Percentiles rank a stretch among this genome's conserved stretches.
Evolutionary conservation across 1,140 invertebrate genomes (phyloP).

Genomic region (Ceratitis capitata): DNA sequence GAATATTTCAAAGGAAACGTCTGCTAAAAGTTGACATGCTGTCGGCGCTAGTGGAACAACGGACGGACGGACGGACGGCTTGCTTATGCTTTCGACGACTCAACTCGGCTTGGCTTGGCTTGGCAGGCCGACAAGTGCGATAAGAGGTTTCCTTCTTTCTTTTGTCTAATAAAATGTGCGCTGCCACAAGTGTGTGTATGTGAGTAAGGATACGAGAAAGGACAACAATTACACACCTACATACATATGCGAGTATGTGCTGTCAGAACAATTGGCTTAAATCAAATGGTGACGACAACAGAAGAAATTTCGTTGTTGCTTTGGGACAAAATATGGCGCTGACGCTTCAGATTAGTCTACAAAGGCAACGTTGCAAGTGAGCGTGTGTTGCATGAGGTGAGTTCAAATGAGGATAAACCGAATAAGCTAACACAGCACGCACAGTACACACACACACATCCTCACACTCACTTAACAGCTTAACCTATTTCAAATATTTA

Average conservation of each 20-base stretch:
- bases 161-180: constrained; percentile 10
- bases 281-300: background rate
- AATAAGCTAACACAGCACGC: background rate
- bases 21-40: background rate
- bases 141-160: constrained; percentile 2
- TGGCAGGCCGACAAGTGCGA: background rate
- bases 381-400: background rate
- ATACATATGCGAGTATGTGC: background rate
- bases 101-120: background rate
- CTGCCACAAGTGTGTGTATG: too few species aligned
- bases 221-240: too few species aligned
- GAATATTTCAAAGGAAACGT: background rate
- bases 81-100: background rate
- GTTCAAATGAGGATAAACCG: background rate
- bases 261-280: background rate
- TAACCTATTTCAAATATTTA: background rate
- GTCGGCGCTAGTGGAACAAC: background rate
- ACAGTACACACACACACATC: background rate
- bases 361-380: background rate
- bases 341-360: background rate
- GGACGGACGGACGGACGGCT: background rate
- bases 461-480: background rate
- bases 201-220: background rate
- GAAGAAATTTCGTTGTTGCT: constrained; percentile 6
- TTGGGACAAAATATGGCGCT: background rate